A percentile compares a stretch with the other conserved stretches of the same genome.
These are phyloP conservation scores for Orthonevra nobilis DNA, from an alignment of 2,888 invertebrate species.

Conservation along the genomic window DNA sequence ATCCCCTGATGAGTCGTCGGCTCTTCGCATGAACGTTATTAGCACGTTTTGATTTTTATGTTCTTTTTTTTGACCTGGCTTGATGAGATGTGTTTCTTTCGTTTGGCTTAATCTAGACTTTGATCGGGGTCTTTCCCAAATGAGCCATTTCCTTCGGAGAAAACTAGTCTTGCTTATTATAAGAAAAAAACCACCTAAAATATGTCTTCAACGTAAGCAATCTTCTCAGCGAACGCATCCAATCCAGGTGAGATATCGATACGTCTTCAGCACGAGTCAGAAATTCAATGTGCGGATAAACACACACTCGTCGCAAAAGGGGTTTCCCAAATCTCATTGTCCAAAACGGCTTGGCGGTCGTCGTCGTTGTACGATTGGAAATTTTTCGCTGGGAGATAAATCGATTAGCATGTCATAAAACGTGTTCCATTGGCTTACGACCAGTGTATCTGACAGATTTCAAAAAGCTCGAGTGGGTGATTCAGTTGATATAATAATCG, in stretches of 20 bases:
- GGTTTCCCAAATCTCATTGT: conserved; percentile 53
- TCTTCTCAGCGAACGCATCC: conserved; percentile 33
- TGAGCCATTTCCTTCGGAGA: conserved; percentile 39
- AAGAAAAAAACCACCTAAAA: conserved; percentile 16
- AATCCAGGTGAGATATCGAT: conserved; percentile 19
- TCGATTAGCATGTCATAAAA: conserved; percentile 51
- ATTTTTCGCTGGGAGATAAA: conserved; percentile 27
- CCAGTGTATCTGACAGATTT: conserved; percentile 53
- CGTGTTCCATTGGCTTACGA: not conserved
- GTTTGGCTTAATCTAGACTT: conserved; percentile 26
- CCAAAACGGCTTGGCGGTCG: conserved; percentile 6
- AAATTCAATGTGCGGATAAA: not conserved
- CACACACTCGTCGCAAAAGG: conserved; percentile 7
- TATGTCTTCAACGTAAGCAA: no score
- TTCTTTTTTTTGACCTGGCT: no score
- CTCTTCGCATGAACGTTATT: conserved; percentile 4
- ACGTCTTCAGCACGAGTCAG: conserved; percentile 4
- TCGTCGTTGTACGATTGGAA: conserved; percentile 1
- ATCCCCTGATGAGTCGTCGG: conserved; percentile 59
- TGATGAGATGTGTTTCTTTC: conserved; percentile 22
- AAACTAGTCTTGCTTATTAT: no score
- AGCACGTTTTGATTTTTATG: not conserved
- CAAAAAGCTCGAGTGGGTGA: conserved; percentile 41
- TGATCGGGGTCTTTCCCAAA: conserved; percentile 51
- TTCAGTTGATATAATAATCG: conserved; percentile 28